A percentile compares a stretch with the other conserved stretches of the same genome.
Evolutionary conservation across 2,888 invertebrate genomes (phyloP).

Genomic region (Erebia epiphron): DNA sequence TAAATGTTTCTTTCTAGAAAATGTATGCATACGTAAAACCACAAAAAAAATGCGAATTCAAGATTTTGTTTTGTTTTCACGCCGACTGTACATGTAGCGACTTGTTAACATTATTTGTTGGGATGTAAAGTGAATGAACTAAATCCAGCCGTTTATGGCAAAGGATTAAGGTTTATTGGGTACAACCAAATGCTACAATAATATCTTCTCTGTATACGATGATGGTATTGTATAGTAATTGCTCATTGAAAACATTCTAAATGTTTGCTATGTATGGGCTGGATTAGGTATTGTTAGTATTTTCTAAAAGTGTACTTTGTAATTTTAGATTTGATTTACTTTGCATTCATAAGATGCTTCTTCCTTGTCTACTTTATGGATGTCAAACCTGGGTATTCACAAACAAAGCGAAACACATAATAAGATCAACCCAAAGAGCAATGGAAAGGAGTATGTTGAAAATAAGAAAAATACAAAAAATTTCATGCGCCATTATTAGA

Average conservation of each 20-base stretch:
- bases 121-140: slow-evolving; percentile 42
- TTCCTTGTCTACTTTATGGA: too few species aligned
- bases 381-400: too few species aligned
- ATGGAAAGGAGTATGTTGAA: too few species aligned
- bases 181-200: slow-evolving; percentile 22
- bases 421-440: too few species aligned
- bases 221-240: slow-evolving; percentile 38
- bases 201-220: slow-evolving; percentile 8
- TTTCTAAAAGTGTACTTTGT: not conserved
- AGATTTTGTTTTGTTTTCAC: slow-evolving; percentile 19
- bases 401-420: too few species aligned
- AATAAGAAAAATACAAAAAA: too few species aligned
- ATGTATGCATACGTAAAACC: not conserved
- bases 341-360: slow-evolving; percentile 2
- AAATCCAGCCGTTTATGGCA: slow-evolving; percentile 51
- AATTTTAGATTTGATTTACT: not conserved
- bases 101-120: slow-evolving; percentile 62
- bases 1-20: not conserved
- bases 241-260: slow-evolving; percentile 32
- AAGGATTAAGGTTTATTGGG: slow-evolving; percentile 45
- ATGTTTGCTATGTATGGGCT: not conserved
- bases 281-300: slow-evolving; percentile 6
- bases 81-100: slow-evolving; percentile 44
- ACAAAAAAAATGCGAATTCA: not conserved
- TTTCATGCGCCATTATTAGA: too few species aligned